Base-by-base conservation (phyloP, 2,113 vertebrate genomes). In the Manacus vitellinus region DNA sequence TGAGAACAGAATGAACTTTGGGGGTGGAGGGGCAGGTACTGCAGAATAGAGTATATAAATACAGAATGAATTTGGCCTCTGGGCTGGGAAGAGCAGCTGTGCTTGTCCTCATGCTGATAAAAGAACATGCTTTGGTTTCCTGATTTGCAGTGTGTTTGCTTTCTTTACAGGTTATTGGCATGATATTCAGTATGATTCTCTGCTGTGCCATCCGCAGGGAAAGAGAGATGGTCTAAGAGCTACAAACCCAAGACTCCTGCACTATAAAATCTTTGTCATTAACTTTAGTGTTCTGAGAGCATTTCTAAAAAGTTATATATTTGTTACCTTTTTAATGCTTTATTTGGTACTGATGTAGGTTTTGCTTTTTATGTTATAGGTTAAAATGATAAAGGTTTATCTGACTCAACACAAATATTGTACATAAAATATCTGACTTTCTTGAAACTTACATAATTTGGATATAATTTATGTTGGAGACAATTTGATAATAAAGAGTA, bases 141-240 rank as follows among this genome's bases (percentile, higher is more conserved):
- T 17, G 4, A n/a, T 41, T 73, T 30, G 39, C 79, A 31, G 82
- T 30, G 15, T 2, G 1, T 80, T 47, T 92, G 27, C 9, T 88
- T 90, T 52, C 75, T 83, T 97, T 95, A 10, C 97, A 99, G 99
- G 95, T 99, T 65, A 99, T 99, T 18, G 99, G 99, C 68, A 99
- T 99, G 99, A 98, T 99, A 96, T 99, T 99, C 97, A 99, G 99
- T 94, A 99, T 99, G 99, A 96, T 99, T 83, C 97, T 99, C 72
- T 99, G 99, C 97, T 99, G 99, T 20, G 99, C 99, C 58, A 99
- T 99, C 97, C 98, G 99, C 95, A 98, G 97, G 95, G 99, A 97
- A 94, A 98, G 98, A 72, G 99, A 99, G 95, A 98, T 99, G 98
- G 99, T 99, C 96, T 99, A 98, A 98, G 35, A 31, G 61, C 41